These are phyloP conservation scores for Benthosema pterotum DNA, from an alignment of 2,797 vertebrate species.

Conservation along the genomic window DNA sequence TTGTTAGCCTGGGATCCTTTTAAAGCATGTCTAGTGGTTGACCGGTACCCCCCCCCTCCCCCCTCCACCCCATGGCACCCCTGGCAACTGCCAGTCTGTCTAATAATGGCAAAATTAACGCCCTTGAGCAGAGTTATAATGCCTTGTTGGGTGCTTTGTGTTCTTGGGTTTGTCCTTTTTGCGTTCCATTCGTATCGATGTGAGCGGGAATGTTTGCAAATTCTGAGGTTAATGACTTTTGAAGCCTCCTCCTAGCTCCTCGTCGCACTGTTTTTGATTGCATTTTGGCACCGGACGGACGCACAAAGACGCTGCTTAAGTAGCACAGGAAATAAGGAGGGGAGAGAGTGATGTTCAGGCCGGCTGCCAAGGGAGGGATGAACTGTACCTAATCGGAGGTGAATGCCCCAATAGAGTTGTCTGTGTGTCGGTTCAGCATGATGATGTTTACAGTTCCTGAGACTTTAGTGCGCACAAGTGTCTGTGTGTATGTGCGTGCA, in stretches of 20 bases:
- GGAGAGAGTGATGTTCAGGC: conserved; percentile 57
- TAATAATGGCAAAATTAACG: no score
- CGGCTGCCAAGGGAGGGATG: conserved; percentile 46
- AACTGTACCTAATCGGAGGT: neutral
- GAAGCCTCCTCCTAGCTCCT: neutral
- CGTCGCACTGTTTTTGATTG: conserved; percentile 15
- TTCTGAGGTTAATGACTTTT: conserved; percentile 2
- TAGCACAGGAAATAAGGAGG: conserved; percentile 17
- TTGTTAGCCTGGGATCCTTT: no score
- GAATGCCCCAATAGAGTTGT: conserved; percentile 8
- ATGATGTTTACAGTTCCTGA: conserved; percentile 5
- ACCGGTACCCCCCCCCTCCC: no score
- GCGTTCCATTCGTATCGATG: conserved; percentile 19
- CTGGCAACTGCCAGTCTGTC: no score
- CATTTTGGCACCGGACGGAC: conserved; percentile 19
- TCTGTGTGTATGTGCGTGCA: no score
- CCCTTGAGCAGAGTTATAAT: no score
- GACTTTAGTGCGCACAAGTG: neutral
- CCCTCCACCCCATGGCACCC: no score
- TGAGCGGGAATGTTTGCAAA: conserved; percentile 16
- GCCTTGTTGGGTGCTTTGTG: conserved; percentile 24
- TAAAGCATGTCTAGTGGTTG: no score
- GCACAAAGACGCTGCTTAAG: neutral
- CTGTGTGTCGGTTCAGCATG: conserved; percentile 4
- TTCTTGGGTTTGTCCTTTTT: conserved; percentile 21